These are phyloP conservation scores for Caretta caretta DNA, from an alignment of 2,113 vertebrate genomes.

Conservation along the genomic window DNA sequence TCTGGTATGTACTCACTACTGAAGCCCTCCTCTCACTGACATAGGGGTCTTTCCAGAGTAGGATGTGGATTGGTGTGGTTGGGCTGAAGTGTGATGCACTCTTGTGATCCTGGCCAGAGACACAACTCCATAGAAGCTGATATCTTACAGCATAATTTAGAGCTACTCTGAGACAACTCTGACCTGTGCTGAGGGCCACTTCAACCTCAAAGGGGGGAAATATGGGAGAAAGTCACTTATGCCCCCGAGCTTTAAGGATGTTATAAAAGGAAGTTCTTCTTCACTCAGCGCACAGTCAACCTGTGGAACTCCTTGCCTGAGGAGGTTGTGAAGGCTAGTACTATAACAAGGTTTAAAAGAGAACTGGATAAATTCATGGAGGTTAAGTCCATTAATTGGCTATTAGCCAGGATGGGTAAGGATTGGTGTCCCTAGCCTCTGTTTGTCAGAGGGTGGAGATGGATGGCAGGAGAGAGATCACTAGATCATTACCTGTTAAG, in stretches of 20 bases:
- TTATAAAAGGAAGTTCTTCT: too few species aligned
- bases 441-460: too few species aligned
- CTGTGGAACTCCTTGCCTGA: too few species aligned
- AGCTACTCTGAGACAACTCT: not conserved
- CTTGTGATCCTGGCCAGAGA: not conserved
- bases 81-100: not conserved
- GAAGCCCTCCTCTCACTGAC: not conserved
- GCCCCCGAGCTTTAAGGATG: not conserved
- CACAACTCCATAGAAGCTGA: not conserved
- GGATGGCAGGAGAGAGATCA: too few species aligned
- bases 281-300: too few species aligned
- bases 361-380: too few species aligned
- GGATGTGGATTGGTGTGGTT: not conserved
- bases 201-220: not conserved
- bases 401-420: too few species aligned
- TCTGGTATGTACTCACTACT: not conserved
- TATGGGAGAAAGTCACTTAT: not conserved
- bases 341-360: too few species aligned
- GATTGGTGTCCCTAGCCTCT: too few species aligned
- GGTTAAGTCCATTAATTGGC: too few species aligned
- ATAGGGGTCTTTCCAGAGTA: not conserved
- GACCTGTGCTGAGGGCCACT: not conserved
- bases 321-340: too few species aligned
- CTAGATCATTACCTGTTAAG: too few species aligned
- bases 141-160: not conserved